Base-by-base conservation (phyloP, 2,113 vertebrate species). In the Thalassoma bifasciatum region DNA sequence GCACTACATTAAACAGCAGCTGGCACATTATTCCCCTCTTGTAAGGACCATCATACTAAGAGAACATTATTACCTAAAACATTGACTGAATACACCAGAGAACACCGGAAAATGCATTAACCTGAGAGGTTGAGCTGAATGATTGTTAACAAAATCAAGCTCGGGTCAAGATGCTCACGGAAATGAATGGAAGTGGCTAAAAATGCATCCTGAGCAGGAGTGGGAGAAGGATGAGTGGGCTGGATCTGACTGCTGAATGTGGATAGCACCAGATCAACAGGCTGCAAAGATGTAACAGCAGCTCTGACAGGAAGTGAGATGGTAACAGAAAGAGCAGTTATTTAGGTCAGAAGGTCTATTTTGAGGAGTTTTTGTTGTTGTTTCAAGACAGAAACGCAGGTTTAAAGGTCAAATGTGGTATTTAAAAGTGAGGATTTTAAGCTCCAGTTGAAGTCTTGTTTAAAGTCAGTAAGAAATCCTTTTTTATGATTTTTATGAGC, bases 1-100 rank as follows among this genome's bases (percentile, higher is more conserved):
- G 86, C 85, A 83, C 84, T 84, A 88, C 91, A 93, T 94, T 93
- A 92, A 92, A 92, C 92, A 86, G 86, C 89, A 92, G 93, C 86
- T 89, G 89, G 77, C 65, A 65, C 77, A 85, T 94, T 91, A 92
- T 84, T 86, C 76, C 77, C 84, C 85, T 78, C 84, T 90, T 88
- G 89, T 90, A 83, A 86, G 67, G 82, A 78, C 79, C 85, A 90
- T 88, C 83, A 84, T 92, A 89, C 91, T 84, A 88, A 86, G 79
- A 80, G 68, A 79, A 83, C 81, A 75, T 89, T 87, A 91, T 90
- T 89, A 87, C 72, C 89, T 89, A 89, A 92, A 91, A 89, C 75
- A 79, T 26, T 40, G 79, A 68, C 64, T 86, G 73, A 81, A 81
- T 72, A 71, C 75, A 81, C 85, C 60, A 77, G 82, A 90, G 83